These are phyloP conservation scores for Ametastegia equiseti DNA, from an alignment of 2,888 invertebrate genomes.

Conservation along the genomic window DNA sequence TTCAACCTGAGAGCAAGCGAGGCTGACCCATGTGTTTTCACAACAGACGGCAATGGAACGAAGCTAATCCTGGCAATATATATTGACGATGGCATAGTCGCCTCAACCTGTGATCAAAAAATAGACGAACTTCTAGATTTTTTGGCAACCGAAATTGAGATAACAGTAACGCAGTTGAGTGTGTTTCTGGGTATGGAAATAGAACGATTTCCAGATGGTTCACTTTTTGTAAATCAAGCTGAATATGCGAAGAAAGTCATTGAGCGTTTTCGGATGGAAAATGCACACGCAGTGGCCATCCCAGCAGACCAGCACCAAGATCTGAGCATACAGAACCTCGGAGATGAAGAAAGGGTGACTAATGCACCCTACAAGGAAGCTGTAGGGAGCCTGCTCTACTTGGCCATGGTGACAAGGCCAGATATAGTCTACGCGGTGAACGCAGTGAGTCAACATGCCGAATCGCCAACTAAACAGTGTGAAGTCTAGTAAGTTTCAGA, in stretches of 20 bases:
- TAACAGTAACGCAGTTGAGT: slow-evolving; percentile 34
- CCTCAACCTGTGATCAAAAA: slow-evolving; percentile 47
- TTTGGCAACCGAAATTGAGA: slow-evolving; percentile 50
- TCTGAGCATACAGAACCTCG: not conserved
- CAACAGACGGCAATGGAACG: slow-evolving; percentile 48
- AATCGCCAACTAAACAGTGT: slow-evolving; percentile 48
- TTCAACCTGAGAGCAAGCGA: not conserved
- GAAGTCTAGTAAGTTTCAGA: not conserved
- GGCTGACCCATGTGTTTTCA: not conserved
- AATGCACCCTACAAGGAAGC: slow-evolving; percentile 51
- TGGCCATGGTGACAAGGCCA: slow-evolving; percentile 52
- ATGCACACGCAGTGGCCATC: not conserved
- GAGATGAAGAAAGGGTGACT: not conserved
- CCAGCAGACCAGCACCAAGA: slow-evolving; percentile 1
- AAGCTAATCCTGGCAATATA: slow-evolving; percentile 61
- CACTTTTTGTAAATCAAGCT: slow-evolving; percentile 32
- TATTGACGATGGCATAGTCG: slow-evolving; percentile 67
- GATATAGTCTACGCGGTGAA: slow-evolving; percentile 52
- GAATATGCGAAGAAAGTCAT: not conserved
- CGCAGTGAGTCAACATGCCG: not conserved
- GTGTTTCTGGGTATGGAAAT: slow-evolving; percentile 58
- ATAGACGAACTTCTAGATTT: slow-evolving; percentile 53
- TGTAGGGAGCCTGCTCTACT: slow-evolving; percentile 53
- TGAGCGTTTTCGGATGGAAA: not conserved
- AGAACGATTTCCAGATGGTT: slow-evolving; percentile 48